phyloP scores from a whole-genome alignment of 2,113 vertebrate genomes.

The Willisornis vidua region DNA sequence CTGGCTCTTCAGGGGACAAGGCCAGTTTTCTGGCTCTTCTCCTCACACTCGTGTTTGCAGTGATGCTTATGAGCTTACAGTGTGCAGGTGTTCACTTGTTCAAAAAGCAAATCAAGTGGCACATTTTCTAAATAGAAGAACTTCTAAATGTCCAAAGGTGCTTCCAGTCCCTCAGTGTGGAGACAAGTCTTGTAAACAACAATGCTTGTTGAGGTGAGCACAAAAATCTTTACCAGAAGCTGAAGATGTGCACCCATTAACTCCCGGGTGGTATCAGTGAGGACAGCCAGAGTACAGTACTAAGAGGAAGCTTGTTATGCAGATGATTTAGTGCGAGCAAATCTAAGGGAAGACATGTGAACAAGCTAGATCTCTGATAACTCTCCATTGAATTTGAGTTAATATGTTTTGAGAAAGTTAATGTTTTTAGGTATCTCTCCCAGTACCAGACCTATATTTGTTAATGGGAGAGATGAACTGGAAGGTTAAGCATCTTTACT shows the following conservation, averaged over 20 bases:
- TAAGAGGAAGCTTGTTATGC: neutral
- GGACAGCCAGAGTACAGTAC: neutral
- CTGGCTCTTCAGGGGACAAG: neutral
- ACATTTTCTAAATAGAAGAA: neutral
- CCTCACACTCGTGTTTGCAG: neutral
- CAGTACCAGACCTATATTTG: neutral
- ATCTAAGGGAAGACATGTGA: neutral
- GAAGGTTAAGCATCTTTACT: neutral
- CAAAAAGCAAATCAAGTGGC: neutral
- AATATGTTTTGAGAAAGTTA: neutral
- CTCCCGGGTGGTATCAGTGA: neutral
- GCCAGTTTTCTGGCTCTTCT: neutral
- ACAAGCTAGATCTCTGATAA: neutral
- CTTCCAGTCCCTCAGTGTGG: neutral
- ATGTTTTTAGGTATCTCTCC: neutral
- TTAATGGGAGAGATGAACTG: neutral
- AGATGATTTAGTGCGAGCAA: neutral
- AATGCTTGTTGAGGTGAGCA: rapidly evolving
- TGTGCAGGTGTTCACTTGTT: neutral
- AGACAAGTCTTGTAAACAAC: neutral
- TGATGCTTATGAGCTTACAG: neutral
- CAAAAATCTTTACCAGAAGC: neutral
- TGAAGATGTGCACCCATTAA: neutral
- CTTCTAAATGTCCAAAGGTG: neutral
- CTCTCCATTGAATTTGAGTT: neutral